Evolutionary conservation across 2,888 invertebrate species (phyloP), one percentile per base, ranked within the genome.

Genomic region (Hemistola chrysoprasaria): DNA sequence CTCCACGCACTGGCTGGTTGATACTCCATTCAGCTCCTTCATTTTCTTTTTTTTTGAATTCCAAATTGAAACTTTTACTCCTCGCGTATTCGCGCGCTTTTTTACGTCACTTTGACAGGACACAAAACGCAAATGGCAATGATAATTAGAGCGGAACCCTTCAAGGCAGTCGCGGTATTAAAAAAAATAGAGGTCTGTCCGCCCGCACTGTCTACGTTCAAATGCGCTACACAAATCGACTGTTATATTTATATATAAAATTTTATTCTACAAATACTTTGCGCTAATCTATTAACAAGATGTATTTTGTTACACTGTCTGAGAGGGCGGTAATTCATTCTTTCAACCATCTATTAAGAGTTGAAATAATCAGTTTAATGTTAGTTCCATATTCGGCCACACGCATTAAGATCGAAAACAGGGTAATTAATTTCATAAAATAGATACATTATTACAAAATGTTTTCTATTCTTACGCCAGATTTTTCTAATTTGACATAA

Each of bases 71-170:
- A n/a, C n/a, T n/a, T n/a, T 35, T 32, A 20, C 39, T 48, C 46
- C 49, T 42, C 50, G 49, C 53, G 53, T 39, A 52, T 81, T 78
- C 73, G 77, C 85, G 84, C 79, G 72, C 64, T 78, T 75, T 71
- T 50, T 65, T 70, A 81, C 76, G 84, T 85, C 84, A 85, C 81
- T 82, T 78, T 81, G 80, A 80, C 79, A 79, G 62, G 50, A 52
- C 42, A 34, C 40, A 23, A 57, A 52, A 50, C 50, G 42, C 25
- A 20, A 62, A 62, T 71, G 73, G 74, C 77, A 74, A 71, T 68
- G 75, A 62, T 62, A 68, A 73, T 53, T 75, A 59, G 69, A 71
- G 68, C 70, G 63, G 54, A 55, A 26, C 66, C 67, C 71, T 57
- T 49, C 85, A 85, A 86, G 85, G 86, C 66, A 50, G 79, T 58